phyloP scores from a whole-genome alignment of 2,888 invertebrate species.

The Ormyrus labotus region DNA sequence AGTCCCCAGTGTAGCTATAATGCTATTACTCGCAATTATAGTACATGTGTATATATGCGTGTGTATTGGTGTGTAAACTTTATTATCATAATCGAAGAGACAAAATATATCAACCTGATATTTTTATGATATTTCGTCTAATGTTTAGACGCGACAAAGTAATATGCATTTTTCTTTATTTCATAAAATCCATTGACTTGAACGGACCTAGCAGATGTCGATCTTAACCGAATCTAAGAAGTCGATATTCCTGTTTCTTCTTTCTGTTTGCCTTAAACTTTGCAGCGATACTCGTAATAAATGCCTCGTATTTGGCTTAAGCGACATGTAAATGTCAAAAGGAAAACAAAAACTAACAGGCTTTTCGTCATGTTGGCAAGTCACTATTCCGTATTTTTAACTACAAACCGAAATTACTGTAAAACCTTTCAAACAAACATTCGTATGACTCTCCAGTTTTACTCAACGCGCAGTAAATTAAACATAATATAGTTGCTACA shows the following conservation, averaged over 20 bases:
- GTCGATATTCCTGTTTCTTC: slow-evolving; percentile 4
- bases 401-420: background rate
- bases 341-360: slow-evolving; percentile 30
- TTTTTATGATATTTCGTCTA: slow-evolving; percentile 33
- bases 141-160: slow-evolving; percentile 12
- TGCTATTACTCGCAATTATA: slow-evolving; percentile 47
- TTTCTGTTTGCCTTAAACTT: slow-evolving; percentile 20
- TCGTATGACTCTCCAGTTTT: slow-evolving; percentile 13
- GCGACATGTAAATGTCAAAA: slow-evolving; percentile 37
- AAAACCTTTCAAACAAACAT: slow-evolving; percentile 21
- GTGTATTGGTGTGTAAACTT: slow-evolving; percentile 30
- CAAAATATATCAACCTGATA: slow-evolving; percentile 41
- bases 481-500: slow-evolving; percentile 2
- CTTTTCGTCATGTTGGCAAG: slow-evolving; percentile 14
- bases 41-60: slow-evolving; percentile 43
- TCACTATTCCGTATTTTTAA: background rate
- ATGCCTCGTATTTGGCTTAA: slow-evolving; percentile 53
- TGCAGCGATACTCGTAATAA: slow-evolving; percentile 41
- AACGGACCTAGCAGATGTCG: slow-evolving; percentile 40
- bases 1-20: slow-evolving; percentile 62
- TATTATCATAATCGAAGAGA: slow-evolving; percentile 46
- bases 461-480: slow-evolving; percentile 13
- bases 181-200: slow-evolving; percentile 24
- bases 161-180: slow-evolving; percentile 27
- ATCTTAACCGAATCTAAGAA: slow-evolving; percentile 48